Evolutionary conservation across 2,113 vertebrate species (phyloP).

Genomic region (Antennarius striatus): DNA sequence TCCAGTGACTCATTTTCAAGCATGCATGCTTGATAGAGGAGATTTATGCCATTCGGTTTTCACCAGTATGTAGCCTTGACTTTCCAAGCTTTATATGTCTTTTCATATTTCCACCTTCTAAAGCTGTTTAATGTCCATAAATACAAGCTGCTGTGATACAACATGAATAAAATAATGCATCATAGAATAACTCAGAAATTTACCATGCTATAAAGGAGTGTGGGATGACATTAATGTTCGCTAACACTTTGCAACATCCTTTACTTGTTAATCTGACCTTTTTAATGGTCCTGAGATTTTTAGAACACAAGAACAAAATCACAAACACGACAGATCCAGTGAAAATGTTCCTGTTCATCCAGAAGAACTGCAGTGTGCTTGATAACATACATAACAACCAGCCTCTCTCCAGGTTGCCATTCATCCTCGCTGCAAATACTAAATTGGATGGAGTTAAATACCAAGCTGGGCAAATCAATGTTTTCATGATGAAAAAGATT

Average conservation of each 20-base stretch:
- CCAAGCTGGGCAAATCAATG: neutral
- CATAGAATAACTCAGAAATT: slow-evolving; percentile 13
- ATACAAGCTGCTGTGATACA: slow-evolving; percentile 8
- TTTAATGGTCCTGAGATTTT: slow-evolving; percentile 4
- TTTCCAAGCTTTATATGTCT: slow-evolving; percentile 37
- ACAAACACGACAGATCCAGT: neutral
- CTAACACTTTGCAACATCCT: no score
- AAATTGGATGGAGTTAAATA: neutral
- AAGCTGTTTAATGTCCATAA: slow-evolving; percentile 11
- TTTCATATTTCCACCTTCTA: slow-evolving; percentile 43
- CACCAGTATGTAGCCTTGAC: slow-evolving; percentile 11
- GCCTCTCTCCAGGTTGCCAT: neutral
- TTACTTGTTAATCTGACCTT: slow-evolving; percentile 8
- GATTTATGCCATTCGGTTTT: slow-evolving; percentile 41
- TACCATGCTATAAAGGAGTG: no score
- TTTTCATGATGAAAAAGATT: no score
- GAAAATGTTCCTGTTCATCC: neutral
- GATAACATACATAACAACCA: no score
- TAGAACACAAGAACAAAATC: neutral
- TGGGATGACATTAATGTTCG: no score
- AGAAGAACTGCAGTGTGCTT: neutral
- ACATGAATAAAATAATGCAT: slow-evolving; percentile 29
- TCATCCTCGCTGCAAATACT: neutral
- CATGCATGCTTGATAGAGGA: slow-evolving; percentile 19
- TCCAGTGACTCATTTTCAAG: slow-evolving; percentile 29